A percentile compares a stretch with the other conserved stretches of the same genome.
Conservation (phyloP, 2,888 invertebrate species). For the Eudasyphora cyanicolor region DNA sequence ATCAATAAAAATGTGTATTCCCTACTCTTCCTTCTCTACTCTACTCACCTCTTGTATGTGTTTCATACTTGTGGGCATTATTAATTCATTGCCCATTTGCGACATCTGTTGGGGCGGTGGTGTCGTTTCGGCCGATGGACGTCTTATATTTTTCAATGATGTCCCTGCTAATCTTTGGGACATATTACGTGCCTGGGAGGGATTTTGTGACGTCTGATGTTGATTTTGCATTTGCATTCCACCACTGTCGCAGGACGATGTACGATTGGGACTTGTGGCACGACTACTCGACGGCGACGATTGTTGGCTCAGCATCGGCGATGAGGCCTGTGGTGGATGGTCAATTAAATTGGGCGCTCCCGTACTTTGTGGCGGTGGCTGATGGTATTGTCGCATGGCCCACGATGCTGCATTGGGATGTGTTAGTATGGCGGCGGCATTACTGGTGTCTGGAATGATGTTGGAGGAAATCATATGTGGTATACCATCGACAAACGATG, state of each 20-base stretch:
- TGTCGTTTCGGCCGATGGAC: slow-evolving; percentile 79
- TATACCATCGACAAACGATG: slow-evolving; percentile 74
- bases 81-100: slow-evolving; percentile 70
- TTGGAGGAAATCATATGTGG: slow-evolving; percentile 78
- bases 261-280: slow-evolving; percentile 84
- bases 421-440: slow-evolving; percentile 72
- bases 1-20: background rate
- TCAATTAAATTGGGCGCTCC: slow-evolving; percentile 56
- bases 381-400: slow-evolving; percentile 74
- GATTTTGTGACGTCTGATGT: slow-evolving; percentile 70
- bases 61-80: slow-evolving; percentile 74
- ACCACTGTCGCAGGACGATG: slow-evolving; percentile 65
- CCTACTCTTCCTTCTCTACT: background rate
- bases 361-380: slow-evolving; percentile 55
- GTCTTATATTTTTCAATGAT: slow-evolving; percentile 74
- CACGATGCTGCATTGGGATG: slow-evolving; percentile 73
- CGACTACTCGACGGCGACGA: slow-evolving; percentile 90
- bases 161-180: slow-evolving; percentile 73
- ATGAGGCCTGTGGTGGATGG: slow-evolving; percentile 82
- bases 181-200: slow-evolving; percentile 74
- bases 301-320: slow-evolving; percentile 87
- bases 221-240: slow-evolving; percentile 65
- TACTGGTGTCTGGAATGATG: slow-evolving; percentile 75
- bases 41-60: slow-evolving; percentile 77
- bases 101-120: slow-evolving; percentile 74